phyloP scores from a whole-genome alignment of 2,113 vertebrate genomes.

The Gavialis gangeticus region DNA sequence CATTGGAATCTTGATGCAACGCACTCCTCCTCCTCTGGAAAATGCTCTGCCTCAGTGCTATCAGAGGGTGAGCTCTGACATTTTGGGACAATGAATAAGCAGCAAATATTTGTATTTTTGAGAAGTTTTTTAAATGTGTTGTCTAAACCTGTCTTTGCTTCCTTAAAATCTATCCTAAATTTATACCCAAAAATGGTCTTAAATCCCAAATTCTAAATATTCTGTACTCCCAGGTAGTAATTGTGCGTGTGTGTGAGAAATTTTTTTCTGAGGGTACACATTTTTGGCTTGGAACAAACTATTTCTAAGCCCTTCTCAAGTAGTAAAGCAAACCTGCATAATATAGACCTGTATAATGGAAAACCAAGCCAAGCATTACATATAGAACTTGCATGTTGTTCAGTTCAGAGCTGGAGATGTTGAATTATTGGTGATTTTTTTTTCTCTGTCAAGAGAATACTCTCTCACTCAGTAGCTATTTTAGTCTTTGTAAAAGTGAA shows the following conservation, averaged over 20 bases:
- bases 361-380: not conserved
- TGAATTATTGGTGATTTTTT: not conserved
- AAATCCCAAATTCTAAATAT: not conserved
- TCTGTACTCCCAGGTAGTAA: not conserved
- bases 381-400: not conserved
- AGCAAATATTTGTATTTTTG: not conserved
- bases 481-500: not conserved
- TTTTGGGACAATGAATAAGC: not conserved
- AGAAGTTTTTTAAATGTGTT: not conserved
- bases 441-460: not conserved
- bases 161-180: not conserved
- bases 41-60: conserved; percentile 91
- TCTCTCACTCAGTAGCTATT: not conserved
- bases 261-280: not conserved
- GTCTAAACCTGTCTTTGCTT: not conserved
- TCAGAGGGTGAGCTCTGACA: conserved; percentile 89
- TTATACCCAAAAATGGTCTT: not conserved
- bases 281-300: not conserved
- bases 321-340: not conserved
- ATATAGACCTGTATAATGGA: not conserved
- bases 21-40: conserved; percentile 92
- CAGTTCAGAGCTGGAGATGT: not conserved
- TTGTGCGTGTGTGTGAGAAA: not conserved
- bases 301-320: not conserved
- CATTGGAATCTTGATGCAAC: conserved; percentile 97